Percentiles rank a stretch among this genome's conserved stretches.
These are phyloP conservation scores for Atherinosoma microstoma DNA, from an alignment of 2,797 vertebrate species.

Conservation along the genomic window DNA sequence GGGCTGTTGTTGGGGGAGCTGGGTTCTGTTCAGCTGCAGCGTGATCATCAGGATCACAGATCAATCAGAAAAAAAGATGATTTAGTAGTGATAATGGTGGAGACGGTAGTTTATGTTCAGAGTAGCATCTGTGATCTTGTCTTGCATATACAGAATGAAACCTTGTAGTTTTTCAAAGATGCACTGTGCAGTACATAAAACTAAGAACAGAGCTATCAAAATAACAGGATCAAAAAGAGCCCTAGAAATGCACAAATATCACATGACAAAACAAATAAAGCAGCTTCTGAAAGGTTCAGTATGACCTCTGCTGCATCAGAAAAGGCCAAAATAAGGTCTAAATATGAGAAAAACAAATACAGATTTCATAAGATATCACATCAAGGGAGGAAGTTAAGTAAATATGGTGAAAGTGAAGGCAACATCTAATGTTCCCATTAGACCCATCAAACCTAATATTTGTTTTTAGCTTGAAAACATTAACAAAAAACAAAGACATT, in stretches of 20 bases:
- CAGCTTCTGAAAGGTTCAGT: slow-evolving; percentile 47
- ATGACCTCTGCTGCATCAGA: slow-evolving; percentile 44
- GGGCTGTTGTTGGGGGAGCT: slow-evolving; percentile 81
- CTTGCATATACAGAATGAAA: slow-evolving; percentile 2
- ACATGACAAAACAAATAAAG: slow-evolving; percentile 36
- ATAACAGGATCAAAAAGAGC: slow-evolving; percentile 48
- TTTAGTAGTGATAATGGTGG: not conserved
- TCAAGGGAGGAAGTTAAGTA: slow-evolving; percentile 47
- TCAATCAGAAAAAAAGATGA: not conserved
- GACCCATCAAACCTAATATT: slow-evolving; percentile 33
- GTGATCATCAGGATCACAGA: not conserved
- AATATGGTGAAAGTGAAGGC: slow-evolving; percentile 28
- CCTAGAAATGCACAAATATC: slow-evolving; percentile 40
- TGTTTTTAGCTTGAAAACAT: slow-evolving; percentile 16
- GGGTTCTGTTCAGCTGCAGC: slow-evolving; percentile 92
- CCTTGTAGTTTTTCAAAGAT: slow-evolving; percentile 6
- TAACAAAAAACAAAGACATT: slow-evolving; percentile 28
- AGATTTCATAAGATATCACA: slow-evolving; percentile 48
- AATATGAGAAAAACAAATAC: slow-evolving; percentile 41
- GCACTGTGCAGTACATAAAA: slow-evolving; percentile 15
- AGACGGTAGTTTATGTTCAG: not conserved
- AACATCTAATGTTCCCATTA: slow-evolving; percentile 26
- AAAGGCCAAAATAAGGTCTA: slow-evolving; percentile 33
- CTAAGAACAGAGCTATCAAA: slow-evolving; percentile 45
- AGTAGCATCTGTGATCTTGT: not conserved